Percentiles rank a stretch among this genome's conserved stretches.
Evolutionary conservation across 1,140 invertebrate genomes (phyloP).

Genomic region (Zaprionus davidi): DNA sequence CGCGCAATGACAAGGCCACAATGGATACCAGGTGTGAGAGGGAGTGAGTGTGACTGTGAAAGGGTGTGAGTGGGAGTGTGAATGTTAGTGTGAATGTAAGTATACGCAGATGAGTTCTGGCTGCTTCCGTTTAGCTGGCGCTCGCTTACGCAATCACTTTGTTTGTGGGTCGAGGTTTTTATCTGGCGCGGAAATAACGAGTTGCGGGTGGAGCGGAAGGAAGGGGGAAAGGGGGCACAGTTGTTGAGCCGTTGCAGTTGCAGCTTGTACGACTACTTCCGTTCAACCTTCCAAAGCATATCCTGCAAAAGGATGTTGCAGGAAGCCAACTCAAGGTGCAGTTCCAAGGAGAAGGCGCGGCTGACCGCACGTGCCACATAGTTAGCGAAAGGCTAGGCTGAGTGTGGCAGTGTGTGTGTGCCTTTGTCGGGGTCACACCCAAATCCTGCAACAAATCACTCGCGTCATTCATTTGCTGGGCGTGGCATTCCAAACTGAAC

Average conservation of each 20-base stretch:
- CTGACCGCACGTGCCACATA: conserved; percentile 51
- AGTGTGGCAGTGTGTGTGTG: conserved; percentile 1
- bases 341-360: conserved; percentile 30
- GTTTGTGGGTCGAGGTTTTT: conserved; percentile 1
- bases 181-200: not conserved
- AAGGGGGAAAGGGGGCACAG: not conserved
- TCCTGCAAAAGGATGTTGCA: conserved; percentile 42
- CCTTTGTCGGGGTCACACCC: conserved; percentile 44
- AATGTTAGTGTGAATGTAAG: not conserved
- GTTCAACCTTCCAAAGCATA: conserved; percentile 7
- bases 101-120: conserved; percentile 14
- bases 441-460: conserved; percentile 64
- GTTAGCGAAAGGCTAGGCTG: conserved; percentile 67
- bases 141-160: not conserved
- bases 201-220: not conserved
- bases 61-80: not conserved
- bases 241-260: not conserved
- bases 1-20: not conserved
- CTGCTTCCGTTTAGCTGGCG: not conserved
- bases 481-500: conserved; percentile 55
- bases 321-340: conserved; percentile 13
- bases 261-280: conserved; percentile 31
- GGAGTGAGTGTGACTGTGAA: not conserved
- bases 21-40: not conserved
- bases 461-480: conserved; percentile 27